phyloP scores from a whole-genome alignment of 2,113 vertebrate genomes.

The Notothenia rossii region DNA sequence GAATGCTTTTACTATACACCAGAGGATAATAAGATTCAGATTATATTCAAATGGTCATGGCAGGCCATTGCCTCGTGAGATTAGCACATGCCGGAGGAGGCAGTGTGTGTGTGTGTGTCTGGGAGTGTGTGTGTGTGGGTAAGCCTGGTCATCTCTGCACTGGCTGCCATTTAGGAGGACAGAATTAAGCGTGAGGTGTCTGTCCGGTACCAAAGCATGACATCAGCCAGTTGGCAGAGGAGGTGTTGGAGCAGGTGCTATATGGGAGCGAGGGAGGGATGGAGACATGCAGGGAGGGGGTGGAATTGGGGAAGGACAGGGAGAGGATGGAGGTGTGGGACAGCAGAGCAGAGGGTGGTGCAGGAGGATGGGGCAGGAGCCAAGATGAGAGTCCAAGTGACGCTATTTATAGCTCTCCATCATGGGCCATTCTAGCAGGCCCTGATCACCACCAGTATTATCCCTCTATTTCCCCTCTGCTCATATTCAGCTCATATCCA shows the following conservation, averaged over 20 bases:
- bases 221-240: conserved; percentile 82
- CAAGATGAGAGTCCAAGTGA: conserved; percentile 78
- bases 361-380: conserved; percentile 71
- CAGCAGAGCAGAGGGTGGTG: conserved; percentile 75
- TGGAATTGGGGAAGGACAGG: conserved; percentile 76
- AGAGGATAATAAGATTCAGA: conserved; percentile 14
- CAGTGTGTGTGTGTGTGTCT: conserved; percentile 14
- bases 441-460: conserved; percentile 71
- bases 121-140: conserved; percentile 33
- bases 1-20: neutral
- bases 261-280: conserved; percentile 71
- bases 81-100: conserved; percentile 41
- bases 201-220: conserved; percentile 75
- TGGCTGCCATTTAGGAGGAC: conserved; percentile 66
- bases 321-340: conserved; percentile 77
- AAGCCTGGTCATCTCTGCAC: conserved; percentile 58
- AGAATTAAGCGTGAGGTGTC: conserved; percentile 74
- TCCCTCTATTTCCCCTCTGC: conserved; percentile 71
- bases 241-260: conserved; percentile 83
- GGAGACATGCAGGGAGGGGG: conserved; percentile 69
- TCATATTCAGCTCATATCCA: conserved; percentile 69
- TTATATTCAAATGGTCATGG: conserved; percentile 23
- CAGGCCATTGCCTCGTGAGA: conserved; percentile 63
- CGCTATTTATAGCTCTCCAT: conserved; percentile 80
- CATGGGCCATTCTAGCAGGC: conserved; percentile 71